Base-by-base conservation (phyloP, 2,888 invertebrate genomes). In the Polylopha cassiicola region DNA sequence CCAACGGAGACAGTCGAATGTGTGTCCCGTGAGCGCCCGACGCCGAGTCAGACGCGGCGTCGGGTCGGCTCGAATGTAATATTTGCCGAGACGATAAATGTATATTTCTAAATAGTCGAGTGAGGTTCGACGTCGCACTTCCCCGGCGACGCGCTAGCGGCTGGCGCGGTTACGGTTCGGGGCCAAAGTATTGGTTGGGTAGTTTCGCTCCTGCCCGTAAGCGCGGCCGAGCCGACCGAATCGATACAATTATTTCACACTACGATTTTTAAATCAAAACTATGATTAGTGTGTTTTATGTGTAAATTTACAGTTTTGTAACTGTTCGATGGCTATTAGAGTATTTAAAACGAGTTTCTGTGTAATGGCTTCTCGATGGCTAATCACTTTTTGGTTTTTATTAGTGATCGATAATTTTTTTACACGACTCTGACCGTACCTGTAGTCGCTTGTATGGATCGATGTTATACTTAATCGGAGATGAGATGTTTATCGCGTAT, bases 221-320 rank as follows among this genome's bases (percentile, higher is more conserved):
- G 7, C n/a, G n/a, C 9, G 4, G n/a, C 7, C 33, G 44, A 50
- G 59, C 63, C 62, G 66, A 65, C 55, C 41, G 31, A 45, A 36
- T 42, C 54, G 47, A 51, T 61, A 49, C 58, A 56, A 65, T 50
- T 59, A 58, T 61, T 59, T 58, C 66, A 78, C 80, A 76, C 78
- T 70, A 69, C 76, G 71, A 73, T 73, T 78, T 79, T 75, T 71
- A 66, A 53, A 66, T 55, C 69, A 78, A 81, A 80, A 68, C 75
- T 73, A 66, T 73, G 77, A 66, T 72, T 68, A 73, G 81, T 78
- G 81, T 77, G 77, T 65, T 50, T 45, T 13, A 8, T 20, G 5
- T 14, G 13, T 10, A 43, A 45, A 46, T 43, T 36, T 29, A 26
- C 23, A 30, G 33, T 26, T 39, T 46, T 29, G 11, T 13, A 15